Conservation (phyloP, 1,140 invertebrate species). For the Meteorus sp. region DNA sequence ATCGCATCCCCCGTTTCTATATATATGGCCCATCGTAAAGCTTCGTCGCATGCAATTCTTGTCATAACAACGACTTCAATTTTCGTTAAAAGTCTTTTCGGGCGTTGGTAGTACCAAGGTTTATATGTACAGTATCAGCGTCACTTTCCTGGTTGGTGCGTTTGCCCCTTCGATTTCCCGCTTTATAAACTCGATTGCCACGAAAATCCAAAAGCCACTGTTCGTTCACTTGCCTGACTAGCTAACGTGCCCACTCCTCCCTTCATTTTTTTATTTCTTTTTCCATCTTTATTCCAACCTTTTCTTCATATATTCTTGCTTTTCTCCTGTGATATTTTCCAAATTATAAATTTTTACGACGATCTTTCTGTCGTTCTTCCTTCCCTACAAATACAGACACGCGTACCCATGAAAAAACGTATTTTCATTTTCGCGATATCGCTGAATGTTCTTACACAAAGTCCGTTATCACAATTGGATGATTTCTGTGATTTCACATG, state of each 20-base stretch:
- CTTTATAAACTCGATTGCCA: conserved; percentile 58
- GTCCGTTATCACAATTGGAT: conserved; percentile 48
- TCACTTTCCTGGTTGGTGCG: conserved; percentile 12
- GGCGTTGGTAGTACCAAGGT: background rate
- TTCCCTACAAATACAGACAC: background rate
- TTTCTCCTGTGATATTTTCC: conserved; percentile 52
- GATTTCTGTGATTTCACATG: conserved; percentile 53
- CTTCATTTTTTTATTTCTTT: conserved; percentile 16
- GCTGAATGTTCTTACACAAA: conserved; percentile 18
- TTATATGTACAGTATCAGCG: conserved; percentile 19
- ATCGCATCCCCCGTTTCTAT: conserved; percentile 25
- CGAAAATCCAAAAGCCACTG: conserved; percentile 39
- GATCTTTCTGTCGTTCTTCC: conserved; percentile 23
- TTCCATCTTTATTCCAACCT: background rate
- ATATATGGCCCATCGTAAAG: conserved; percentile 44
- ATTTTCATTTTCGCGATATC: conserved; percentile 11
- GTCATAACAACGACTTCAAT: conserved; percentile 59
- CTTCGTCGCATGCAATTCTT: conserved; percentile 52
- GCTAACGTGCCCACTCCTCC: background rate
- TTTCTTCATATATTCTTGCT: conserved; percentile 15
- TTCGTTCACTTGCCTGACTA: conserved; percentile 11
- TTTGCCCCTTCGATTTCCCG: conserved; percentile 54
- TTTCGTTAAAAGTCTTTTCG: conserved; percentile 56
- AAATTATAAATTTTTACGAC: conserved; percentile 63
- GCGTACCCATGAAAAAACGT: too few relatives aligned